Conservation (phyloP, 2,113 vertebrate species). For the Scomber scombrus region DNA sequence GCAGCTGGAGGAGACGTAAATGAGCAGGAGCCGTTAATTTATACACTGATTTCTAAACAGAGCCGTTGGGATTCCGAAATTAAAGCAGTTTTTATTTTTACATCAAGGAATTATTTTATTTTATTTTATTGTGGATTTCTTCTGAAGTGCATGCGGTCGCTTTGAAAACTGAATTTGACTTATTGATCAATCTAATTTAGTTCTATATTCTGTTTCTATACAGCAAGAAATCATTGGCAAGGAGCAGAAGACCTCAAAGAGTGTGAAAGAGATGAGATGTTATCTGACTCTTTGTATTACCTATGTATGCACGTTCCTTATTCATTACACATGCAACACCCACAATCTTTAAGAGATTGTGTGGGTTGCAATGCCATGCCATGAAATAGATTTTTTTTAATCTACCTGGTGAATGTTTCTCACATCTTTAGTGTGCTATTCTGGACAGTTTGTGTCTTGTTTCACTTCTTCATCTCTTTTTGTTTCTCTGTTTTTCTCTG, state of each 20-base stretch:
- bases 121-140: neutral
- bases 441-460: neutral
- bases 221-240: neutral
- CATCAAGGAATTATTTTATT: constrained; percentile 2
- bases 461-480: neutral
- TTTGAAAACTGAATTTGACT: neutral
- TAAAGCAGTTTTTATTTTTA: constrained; percentile 5
- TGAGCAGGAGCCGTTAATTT: constrained; percentile 47
- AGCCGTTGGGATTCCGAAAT: constrained; percentile 43
- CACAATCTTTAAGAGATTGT: neutral
- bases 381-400: neutral
- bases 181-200: neutral
- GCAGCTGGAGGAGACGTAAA: constrained; percentile 47
- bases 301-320: neutral
- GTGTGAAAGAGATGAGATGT: neutral
- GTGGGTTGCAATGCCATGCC: neutral
- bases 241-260: neutral
- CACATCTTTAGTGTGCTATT: neutral
- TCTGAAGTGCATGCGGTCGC: neutral
- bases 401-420: neutral
- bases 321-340: neutral
- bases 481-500: neutral
- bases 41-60: constrained; percentile 42
- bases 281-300: neutral
- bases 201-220: neutral